Conservation (phyloP, 2,797 vertebrate genomes). For the Mus spretus region DNA sequence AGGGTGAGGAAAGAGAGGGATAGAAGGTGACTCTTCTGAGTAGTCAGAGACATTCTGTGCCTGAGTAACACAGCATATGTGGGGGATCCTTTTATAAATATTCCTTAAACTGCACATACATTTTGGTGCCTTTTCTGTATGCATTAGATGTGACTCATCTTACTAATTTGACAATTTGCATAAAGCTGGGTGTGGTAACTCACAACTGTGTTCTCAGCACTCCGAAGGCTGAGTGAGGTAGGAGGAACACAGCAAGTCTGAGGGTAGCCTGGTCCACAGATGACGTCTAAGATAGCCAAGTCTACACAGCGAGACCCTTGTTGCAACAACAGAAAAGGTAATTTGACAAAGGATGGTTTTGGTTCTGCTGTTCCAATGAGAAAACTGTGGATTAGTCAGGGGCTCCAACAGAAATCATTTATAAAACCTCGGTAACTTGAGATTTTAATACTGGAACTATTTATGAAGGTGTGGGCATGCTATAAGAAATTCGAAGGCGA, state of each 20-base stretch:
- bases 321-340: neutral
- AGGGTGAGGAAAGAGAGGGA: neutral
- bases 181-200: neutral
- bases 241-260: neutral
- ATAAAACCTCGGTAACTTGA: slow-evolving; percentile 7
- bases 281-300: neutral
- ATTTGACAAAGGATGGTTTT: neutral
- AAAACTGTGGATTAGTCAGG: slow-evolving; percentile 15
- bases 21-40: neutral
- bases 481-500: slow-evolving; percentile 37
- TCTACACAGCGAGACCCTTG: neutral
- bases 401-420: slow-evolving; percentile 8
- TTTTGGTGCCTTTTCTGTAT: slow-evolving; percentile 3
- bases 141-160: neutral
- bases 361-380: neutral
- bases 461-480: neutral
- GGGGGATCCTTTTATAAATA: slow-evolving; percentile 4
- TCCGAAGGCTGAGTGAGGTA: neutral
- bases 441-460: neutral
- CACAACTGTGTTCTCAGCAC: neutral
- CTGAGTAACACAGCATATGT: neutral
- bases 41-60: neutral
- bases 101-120: neutral
- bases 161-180: neutral
- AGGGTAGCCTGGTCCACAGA: neutral